Evolutionary conservation across 2,113 vertebrate genomes (phyloP).

Genomic region (Mus spicilegus): DNA sequence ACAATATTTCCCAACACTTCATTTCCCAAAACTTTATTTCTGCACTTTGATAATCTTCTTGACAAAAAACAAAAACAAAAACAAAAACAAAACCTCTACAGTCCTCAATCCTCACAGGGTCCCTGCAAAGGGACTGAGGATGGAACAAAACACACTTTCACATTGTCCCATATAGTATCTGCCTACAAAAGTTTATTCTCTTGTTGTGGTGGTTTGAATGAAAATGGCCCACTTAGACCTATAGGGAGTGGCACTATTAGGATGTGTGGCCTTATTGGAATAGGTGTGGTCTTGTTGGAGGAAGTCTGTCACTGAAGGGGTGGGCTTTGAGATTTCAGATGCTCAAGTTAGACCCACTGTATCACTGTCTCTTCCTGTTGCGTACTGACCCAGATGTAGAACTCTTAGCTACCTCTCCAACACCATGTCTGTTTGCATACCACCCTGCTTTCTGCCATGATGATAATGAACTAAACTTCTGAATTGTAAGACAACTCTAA

Average conservation of each 20-base stretch:
- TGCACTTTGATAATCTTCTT: slow-evolving; percentile 1
- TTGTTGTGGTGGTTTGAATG: not conserved
- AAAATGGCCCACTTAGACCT: not conserved
- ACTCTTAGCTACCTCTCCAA: not conserved
- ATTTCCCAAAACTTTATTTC: slow-evolving; percentile 28
- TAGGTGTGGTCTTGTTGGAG: not conserved
- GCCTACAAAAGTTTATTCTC: slow-evolving; percentile 25
- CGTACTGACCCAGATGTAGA: not conserved
- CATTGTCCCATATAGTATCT: not conserved
- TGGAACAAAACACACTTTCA: slow-evolving; percentile 29
- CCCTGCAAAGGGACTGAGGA: not conserved
- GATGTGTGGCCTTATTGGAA: not conserved
- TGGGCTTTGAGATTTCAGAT: not conserved
- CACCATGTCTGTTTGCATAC: not conserved
- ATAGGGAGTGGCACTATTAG: not conserved
- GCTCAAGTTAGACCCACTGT: not conserved
- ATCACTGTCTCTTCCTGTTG: not conserved
- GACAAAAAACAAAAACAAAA: not conserved
- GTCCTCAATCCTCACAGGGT: not conserved
- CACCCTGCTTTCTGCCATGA: not conserved
- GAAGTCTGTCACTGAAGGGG: not conserved
- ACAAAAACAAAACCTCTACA: not conserved
- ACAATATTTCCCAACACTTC: not conserved
- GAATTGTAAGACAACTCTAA: not conserved
- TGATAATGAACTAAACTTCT: not conserved